phyloP scores from a whole-genome alignment of 2,113 vertebrate genomes.

The Ciconia stormi region DNA sequence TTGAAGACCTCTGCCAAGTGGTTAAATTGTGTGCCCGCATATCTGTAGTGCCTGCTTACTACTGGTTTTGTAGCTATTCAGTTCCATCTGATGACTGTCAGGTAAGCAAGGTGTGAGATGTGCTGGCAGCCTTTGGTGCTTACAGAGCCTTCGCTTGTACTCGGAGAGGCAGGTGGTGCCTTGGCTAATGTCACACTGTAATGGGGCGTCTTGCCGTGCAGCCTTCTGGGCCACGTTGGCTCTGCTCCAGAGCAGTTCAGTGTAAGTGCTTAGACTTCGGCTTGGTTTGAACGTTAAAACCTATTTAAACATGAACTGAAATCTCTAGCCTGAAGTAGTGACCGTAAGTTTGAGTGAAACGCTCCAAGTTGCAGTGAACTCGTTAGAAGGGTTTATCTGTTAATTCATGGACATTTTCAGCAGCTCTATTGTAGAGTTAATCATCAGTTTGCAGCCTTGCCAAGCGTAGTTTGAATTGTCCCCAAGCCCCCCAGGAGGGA shows the following conservation, averaged over 20 bases:
- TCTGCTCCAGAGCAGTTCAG: background rate
- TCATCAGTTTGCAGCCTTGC: background rate
- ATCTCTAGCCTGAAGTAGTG: background rate
- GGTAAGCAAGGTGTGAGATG: background rate
- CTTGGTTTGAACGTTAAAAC: background rate
- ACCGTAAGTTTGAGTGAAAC: background rate
- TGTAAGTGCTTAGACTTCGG: background rate
- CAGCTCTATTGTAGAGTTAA: background rate
- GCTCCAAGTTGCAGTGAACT: background rate
- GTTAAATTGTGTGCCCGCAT: background rate
- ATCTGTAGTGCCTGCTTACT: background rate
- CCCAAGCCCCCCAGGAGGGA: background rate
- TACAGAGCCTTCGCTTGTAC: background rate
- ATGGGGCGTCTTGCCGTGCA: background rate
- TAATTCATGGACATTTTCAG: background rate
- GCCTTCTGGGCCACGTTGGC: background rate
- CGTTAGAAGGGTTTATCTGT: background rate
- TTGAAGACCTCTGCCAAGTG: background rate
- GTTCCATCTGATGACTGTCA: background rate
- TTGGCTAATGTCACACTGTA: background rate
- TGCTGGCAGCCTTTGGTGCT: background rate
- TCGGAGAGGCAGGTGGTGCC: background rate
- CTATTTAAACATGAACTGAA: background rate
- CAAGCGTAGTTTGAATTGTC: background rate
- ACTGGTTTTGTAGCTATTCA: background rate